Conservation (phyloP, 2,797 vertebrate species). For the Nyctalus aviator region DNA sequence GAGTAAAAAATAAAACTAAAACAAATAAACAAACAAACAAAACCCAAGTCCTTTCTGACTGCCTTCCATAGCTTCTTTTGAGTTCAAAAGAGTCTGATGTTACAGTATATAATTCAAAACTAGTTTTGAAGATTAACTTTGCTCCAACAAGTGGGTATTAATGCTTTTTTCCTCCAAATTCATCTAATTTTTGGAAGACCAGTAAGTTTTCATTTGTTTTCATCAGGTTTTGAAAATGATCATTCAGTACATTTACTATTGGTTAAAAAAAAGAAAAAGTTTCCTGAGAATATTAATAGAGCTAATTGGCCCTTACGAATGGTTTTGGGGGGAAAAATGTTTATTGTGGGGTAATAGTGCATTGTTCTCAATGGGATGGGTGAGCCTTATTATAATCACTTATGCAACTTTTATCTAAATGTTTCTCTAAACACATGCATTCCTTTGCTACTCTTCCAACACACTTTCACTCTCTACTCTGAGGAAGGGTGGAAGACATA, state of each 20-base stretch:
- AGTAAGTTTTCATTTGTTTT: slow-evolving; percentile 50
- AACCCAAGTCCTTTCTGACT: not conserved
- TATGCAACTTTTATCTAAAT: not conserved
- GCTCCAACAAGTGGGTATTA: not conserved
- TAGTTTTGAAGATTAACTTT: not conserved
- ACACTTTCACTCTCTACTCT: not conserved
- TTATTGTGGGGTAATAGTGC: not conserved
- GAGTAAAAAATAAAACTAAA: not conserved
- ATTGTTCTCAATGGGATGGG: not conserved
- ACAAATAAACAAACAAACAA: no score
- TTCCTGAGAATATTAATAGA: slow-evolving; percentile 24
- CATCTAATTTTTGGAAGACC: slow-evolving; percentile 45
- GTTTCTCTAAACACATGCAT: not conserved
- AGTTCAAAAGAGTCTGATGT: not conserved
- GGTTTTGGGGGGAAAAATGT: slow-evolving; percentile 43
- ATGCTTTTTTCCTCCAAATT: not conserved
- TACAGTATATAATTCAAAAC: slow-evolving; percentile 24
- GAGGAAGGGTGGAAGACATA: not conserved
- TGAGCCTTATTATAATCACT: not conserved
- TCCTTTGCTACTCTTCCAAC: not conserved
- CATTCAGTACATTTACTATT: not conserved
- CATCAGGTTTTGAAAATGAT: slow-evolving; percentile 52
- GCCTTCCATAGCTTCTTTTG: not conserved
- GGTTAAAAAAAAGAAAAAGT: not conserved
- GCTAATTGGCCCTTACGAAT: not conserved